These are phyloP conservation scores for Theretra japonica DNA, from an alignment of 2,888 invertebrate species.

Conservation along the genomic window DNA sequence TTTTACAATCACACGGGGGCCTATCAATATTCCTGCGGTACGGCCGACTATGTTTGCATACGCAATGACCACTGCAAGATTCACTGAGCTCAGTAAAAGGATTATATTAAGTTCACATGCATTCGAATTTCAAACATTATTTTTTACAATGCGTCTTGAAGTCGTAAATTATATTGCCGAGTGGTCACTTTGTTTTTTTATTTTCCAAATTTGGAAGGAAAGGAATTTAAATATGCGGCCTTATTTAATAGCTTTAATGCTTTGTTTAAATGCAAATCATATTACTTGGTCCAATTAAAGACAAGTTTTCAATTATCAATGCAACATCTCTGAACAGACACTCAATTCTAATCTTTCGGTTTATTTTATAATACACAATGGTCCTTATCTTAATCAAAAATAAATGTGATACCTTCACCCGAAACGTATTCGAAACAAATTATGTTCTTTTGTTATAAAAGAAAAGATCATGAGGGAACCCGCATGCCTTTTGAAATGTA, in stretches of 20 bases:
- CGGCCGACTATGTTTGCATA: neutral
- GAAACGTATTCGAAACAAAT: conserved; percentile 10
- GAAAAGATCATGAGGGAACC: conserved; percentile 8
- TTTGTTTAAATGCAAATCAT: too few species aligned
- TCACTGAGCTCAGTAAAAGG: conserved; percentile 40
- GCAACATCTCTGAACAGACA: neutral
- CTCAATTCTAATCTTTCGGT: too few species aligned
- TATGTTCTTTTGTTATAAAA: conserved; percentile 14
- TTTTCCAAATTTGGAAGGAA: too few species aligned
- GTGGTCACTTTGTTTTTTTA: too few species aligned
- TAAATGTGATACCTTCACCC: neutral
- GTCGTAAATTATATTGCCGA: neutral
- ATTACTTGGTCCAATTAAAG: too few species aligned
- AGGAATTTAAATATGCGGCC: too few species aligned
- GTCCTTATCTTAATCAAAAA: neutral
- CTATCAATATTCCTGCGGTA: conserved; percentile 37
- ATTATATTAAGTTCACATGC: conserved; percentile 36
- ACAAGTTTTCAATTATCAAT: too few species aligned
- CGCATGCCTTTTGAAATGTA: conserved; percentile 24
- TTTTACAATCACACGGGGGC: conserved; percentile 15
- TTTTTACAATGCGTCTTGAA: neutral
- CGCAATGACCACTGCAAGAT: conserved; percentile 32
- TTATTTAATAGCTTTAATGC: too few species aligned
- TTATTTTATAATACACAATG: too few species aligned
- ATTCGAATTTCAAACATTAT: conserved; percentile 8